A percentile compares a stretch with the other conserved stretches of the same genome.
Conservation (phyloP, 2,888 invertebrate species). For the Amphipoea oculea region DNA sequence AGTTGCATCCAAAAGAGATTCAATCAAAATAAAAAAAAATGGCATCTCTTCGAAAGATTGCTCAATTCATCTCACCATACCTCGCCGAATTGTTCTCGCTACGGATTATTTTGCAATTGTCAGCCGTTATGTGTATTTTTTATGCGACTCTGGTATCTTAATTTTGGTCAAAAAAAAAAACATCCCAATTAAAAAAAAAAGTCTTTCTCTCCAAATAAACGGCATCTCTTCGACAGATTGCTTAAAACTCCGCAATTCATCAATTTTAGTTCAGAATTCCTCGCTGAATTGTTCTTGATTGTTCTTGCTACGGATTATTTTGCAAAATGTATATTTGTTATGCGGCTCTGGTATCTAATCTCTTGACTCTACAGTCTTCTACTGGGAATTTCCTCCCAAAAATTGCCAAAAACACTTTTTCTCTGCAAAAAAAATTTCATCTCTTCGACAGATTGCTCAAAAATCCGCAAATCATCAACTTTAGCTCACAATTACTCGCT, state of each 20-base stretch:
- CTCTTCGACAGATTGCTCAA: background rate
- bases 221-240: no score
- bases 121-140: constrained; percentile 80
- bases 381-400: background rate
- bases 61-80: constrained; percentile 23
- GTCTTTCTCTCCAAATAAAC: no score
- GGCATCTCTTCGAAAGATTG: background rate
- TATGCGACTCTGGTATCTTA: constrained; percentile 84
- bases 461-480: constrained; percentile 23
- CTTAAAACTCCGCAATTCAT: background rate
- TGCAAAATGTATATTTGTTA: constrained; percentile 81
- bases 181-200: background rate
- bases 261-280: constrained; percentile 42
- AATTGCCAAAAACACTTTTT: background rate
- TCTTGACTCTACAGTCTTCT: constrained; percentile 53
- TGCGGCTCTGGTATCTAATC: constrained; percentile 87
- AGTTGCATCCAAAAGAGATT: background rate
- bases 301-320: background rate
- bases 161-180: no score
- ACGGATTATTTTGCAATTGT: constrained; percentile 82
- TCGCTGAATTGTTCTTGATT: constrained; percentile 48
- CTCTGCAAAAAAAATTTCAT: background rate
- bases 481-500: constrained; percentile 37
- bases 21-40: no score
- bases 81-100: constrained; percentile 63